Evolutionary conservation across 2,888 invertebrate species (phyloP).

Genomic region (Sclerodermus sp.): DNA sequence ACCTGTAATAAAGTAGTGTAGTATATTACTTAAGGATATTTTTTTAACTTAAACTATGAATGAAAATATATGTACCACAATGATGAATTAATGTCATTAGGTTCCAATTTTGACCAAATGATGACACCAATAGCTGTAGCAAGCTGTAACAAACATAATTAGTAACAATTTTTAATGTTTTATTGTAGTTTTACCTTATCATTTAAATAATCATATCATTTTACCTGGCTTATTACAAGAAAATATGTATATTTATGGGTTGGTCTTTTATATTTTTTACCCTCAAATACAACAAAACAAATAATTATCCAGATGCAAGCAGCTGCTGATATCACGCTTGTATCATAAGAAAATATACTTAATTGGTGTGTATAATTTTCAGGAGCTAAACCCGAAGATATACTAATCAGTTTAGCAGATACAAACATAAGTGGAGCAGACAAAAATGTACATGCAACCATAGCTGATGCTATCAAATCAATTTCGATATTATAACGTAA

Average conservation of each 20-base stretch:
- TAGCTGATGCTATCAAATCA: constrained; percentile 89
- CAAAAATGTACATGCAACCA: constrained; percentile 93
- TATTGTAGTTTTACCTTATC: not conserved
- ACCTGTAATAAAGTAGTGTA: constrained; percentile 55
- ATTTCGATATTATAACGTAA: constrained; percentile 83
- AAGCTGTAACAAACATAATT: constrained; percentile 33
- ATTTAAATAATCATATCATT: not conserved
- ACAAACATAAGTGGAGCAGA: constrained; percentile 95
- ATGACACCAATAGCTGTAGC: constrained; percentile 45
- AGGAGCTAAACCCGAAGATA: constrained; percentile 61
- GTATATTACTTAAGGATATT: not conserved
- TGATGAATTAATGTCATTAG: constrained; percentile 27
- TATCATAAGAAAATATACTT: constrained; percentile 78
- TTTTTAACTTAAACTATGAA: constrained; percentile 6
- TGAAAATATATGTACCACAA: constrained; percentile 43
- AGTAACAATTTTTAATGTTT: not conserved
- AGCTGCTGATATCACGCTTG: constrained; percentile 77
- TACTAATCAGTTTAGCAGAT: constrained; percentile 83
- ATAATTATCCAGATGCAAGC: constrained; percentile 79
- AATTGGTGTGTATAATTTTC: constrained; percentile 76
- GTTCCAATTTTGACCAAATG: constrained; percentile 48
- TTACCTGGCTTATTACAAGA: constrained; percentile 79
- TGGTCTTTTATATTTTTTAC: constrained; percentile 75
- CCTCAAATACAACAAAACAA: constrained; percentile 66
- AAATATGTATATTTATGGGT: constrained; percentile 83